phyloP scores from a whole-genome alignment of 2,797 vertebrate species.

The Anabacerthia variegaticeps region DNA sequence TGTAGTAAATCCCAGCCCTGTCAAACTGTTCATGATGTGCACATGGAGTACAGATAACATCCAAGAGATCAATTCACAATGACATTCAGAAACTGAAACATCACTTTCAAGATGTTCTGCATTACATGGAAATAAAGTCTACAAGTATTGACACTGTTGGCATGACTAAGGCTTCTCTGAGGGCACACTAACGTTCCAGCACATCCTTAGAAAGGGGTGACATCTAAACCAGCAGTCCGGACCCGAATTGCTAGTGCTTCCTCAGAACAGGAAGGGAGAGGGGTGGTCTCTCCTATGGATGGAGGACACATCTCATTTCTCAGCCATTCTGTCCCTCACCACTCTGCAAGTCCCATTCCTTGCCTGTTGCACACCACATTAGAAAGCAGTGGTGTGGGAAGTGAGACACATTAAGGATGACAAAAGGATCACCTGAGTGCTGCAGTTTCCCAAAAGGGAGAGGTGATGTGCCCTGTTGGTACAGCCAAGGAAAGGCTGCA shows the following conservation, averaged over 20 bases:
- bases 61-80: neutral
- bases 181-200: neutral
- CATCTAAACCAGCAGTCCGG: neutral
- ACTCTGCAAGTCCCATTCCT: fast-evolving
- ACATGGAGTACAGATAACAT: neutral
- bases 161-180: neutral
- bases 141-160: fast-evolving
- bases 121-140: neutral
- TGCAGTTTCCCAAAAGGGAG: neutral
- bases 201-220: neutral
- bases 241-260: neutral
- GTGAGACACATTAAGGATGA: fast-evolving
- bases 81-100: neutral
- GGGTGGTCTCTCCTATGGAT: fast-evolving
- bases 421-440: neutral
- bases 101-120: neutral
- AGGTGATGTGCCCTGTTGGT: neutral
- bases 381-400: neutral
- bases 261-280: fast-evolving
- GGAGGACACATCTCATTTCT: fast-evolving
- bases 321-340: fast-evolving
- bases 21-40: neutral
- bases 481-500: neutral
- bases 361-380: fast-evolving
- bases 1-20: neutral